Base-by-base conservation (phyloP, 2,888 invertebrate species). In the Biston betularia region DNA sequence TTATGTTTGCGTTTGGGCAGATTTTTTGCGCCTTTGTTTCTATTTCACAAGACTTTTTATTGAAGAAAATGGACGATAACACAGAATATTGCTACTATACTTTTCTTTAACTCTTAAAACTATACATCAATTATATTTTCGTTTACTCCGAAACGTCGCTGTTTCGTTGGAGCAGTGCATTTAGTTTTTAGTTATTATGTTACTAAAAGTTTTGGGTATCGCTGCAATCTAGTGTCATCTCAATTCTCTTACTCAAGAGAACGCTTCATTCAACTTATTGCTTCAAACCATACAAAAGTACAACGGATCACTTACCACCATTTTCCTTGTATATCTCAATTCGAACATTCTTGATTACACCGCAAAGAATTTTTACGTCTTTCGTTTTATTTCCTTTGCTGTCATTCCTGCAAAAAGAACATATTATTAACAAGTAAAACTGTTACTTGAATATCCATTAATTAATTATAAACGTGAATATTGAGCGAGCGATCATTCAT, bases 291-390 rank as follows among this genome's bases (percentile, higher is more conserved):
- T n/a, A n/a, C n/a, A n/a, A 5, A 15, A 38, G 10, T 38, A 46
- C 35, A 46, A 14, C 10, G 11, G 14, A 5, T 0, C 33, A 71
- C 75, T 68, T 57, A 75, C 75, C 70, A 46, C 66, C 71, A 12
- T 68, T 63, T 34, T 45, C 66, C 15, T 63, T 63, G 56, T 63
- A 72, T 45, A 75, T 68, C 65, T 70, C 65, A n/a, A 75, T 61
- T 10, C 56, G 64, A n/a, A 68, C 6, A 34, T 65, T 45, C 12
- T 66, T 63, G 42, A 62, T 61, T 0, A 73, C 66, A 38, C 65
- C 33, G 44, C 71, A 75, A 9, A 57, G 59, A 15, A 73, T 64
- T 62, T 63, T 70, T 6, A 42, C 15, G 15, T 49, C 49, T 58
- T 42, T 55, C 46, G 50, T 9, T 9, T 60, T 42, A 45, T 38